Percentiles rank a stretch among this genome's conserved stretches.
phyloP scores from a whole-genome alignment of 2,113 vertebrate species.

The Stercorarius parasiticus region DNA sequence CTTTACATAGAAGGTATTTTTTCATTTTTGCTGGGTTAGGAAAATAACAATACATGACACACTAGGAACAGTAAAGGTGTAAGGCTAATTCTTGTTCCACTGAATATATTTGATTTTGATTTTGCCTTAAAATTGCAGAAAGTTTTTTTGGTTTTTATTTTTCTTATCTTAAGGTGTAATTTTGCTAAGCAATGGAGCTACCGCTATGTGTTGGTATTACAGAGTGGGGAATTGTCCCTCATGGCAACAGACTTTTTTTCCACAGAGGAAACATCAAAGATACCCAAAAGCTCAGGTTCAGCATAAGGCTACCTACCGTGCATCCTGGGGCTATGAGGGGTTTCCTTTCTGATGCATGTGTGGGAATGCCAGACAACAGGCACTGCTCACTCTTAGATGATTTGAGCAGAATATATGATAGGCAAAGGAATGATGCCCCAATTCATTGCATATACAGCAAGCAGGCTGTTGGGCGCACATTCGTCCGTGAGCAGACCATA shows the following conservation, averaged over 20 bases:
- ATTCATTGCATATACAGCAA: neutral
- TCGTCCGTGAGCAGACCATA: neutral
- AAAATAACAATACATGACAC: neutral
- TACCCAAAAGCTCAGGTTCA: neutral
- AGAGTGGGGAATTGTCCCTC: neutral
- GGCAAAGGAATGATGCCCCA: no score
- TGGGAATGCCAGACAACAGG: neutral
- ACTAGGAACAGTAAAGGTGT: neutral
- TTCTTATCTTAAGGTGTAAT: neutral
- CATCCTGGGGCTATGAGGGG: neutral
- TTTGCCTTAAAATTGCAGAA: neutral
- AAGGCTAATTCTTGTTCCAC: neutral
- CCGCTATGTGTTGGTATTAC: neutral
- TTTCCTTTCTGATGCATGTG: neutral
- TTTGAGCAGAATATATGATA: neutral
- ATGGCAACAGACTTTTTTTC: neutral
- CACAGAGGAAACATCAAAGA: neutral
- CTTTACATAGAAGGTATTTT: neutral
- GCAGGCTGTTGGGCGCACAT: neutral
- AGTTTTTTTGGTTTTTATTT: neutral
- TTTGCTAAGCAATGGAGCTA: neutral
- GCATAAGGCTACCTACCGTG: neutral
- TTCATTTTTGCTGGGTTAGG: neutral
- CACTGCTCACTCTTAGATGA: neutral
- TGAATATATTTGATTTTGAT: neutral